Conservation (phyloP, 2,797 vertebrate species). For the Mormyrus hasselquistii region DNA sequence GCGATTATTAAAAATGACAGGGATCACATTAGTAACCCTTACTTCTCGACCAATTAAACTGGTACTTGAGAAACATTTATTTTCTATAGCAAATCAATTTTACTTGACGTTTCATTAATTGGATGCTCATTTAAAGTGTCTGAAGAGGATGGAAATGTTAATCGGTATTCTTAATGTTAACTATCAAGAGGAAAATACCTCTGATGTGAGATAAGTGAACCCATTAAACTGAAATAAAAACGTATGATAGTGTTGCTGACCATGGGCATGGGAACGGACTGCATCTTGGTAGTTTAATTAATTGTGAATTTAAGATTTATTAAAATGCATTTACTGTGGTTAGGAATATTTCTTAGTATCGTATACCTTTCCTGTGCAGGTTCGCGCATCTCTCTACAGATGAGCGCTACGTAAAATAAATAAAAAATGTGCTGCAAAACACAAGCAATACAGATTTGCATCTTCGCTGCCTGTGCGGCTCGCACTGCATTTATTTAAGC, state of each 20-base stretch:
- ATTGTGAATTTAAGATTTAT: background rate
- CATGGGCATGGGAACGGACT: background rate
- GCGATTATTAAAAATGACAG: background rate
- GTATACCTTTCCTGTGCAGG: background rate
- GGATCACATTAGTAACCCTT: background rate
- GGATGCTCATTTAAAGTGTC: background rate
- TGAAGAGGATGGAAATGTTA: background rate
- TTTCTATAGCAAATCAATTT: background rate
- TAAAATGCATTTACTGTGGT: background rate
- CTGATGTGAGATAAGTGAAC: background rate
- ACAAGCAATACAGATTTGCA: background rate
- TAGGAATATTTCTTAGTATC: background rate
- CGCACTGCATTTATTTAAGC: background rate
- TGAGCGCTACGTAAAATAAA: background rate
- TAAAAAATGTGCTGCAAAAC: background rate
- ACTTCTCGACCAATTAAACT: background rate
- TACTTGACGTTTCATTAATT: background rate
- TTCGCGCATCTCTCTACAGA: background rate
- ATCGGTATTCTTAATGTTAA: background rate
- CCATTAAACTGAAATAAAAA: background rate
- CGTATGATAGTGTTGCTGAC: background rate
- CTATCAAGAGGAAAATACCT: background rate
- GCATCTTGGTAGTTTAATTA: background rate
- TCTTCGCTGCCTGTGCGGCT: background rate
- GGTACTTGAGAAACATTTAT: background rate